Evolutionary conservation across 2,113 vertebrate genomes (phyloP), one percentile per base, ranked within the genome.

Genomic region (Pollachius pollachius): DNA sequence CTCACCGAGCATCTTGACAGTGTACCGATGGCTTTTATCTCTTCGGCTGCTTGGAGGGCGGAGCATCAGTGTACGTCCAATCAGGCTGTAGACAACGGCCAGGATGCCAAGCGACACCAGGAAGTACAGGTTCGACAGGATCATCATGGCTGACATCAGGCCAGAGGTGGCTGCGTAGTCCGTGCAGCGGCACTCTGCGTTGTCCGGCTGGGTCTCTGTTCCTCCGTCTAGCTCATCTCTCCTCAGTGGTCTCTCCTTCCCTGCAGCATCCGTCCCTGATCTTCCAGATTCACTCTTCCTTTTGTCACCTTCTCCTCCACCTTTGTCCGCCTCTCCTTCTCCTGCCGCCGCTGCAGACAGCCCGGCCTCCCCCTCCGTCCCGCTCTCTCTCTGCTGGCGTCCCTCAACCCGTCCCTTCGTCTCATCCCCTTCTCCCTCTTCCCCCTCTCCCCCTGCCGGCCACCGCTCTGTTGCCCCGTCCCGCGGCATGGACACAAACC

Each of bases 111-210:
- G 71, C 0, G 93, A 92, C 0, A 92, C 67, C 72, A 94, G 79
- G 87, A 94, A 94, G 81, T 93, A 93, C 15, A 93, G 68, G 82
- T 92, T 92, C 56, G 91, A 94, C 15, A 94, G 83, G 76, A 92
- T 87, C 88, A 90, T 84, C 93, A 94, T 93, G 81, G 88, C 89
- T 1, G 85, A 78, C 73, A 93, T 37, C 41, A 94, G 91, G 1
- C 92, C 92, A 0, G 92, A 94, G 27, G 86, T 76, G 69, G 77
- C 70, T 3, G 90, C 92, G 13, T 84, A 90, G 25, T 89, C 69
- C 0, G 91, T 92, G 48, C 87, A 90, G 65, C 92, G 91, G 60
- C 93, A 94, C 85, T 93, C 92, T 1, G 73, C 79, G 15, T 18
- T 74, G 21, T 90, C 89, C 0, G 15, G 64, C 0, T 48, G 64